These are phyloP conservation scores for Gonatopus flavifemur DNA, from an alignment of 1,140 invertebrate species.

Conservation along the genomic window DNA sequence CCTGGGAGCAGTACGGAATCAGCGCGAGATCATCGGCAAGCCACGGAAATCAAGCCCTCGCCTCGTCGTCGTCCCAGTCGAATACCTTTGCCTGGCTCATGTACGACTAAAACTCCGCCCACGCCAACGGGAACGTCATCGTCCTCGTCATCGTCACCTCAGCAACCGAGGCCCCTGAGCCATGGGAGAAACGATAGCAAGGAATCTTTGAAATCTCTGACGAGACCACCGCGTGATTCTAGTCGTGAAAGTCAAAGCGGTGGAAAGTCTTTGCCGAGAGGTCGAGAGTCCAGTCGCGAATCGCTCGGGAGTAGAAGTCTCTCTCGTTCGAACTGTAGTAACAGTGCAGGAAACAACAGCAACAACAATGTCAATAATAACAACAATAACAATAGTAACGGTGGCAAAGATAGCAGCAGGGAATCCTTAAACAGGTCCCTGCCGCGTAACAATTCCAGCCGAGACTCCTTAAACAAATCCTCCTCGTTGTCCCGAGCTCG, in stretches of 20 bases:
- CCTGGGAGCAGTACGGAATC: slow-evolving; percentile 66
- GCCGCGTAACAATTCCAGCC: slow-evolving; percentile 45
- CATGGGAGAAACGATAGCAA: slow-evolving; percentile 60
- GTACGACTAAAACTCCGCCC: slow-evolving; percentile 55
- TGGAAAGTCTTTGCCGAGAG: slow-evolving; percentile 30
- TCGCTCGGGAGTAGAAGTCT: slow-evolving; percentile 60
- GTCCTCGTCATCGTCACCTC: slow-evolving; percentile 55
- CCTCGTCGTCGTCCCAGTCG: slow-evolving; percentile 66
- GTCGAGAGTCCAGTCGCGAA: slow-evolving; percentile 59
- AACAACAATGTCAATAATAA: slow-evolving; percentile 53
- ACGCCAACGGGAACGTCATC: slow-evolving; percentile 60
- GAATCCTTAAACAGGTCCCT: slow-evolving; percentile 46
- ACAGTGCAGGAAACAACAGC: slow-evolving; percentile 38
- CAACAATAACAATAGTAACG: slow-evolving; percentile 26
- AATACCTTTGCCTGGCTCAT: slow-evolving; percentile 67
- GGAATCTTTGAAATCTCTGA: slow-evolving; percentile 62
- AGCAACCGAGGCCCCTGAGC: slow-evolving; percentile 59
- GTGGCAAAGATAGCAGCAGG: slow-evolving; percentile 34
- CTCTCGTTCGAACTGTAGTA: slow-evolving; percentile 59
- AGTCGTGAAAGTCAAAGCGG: slow-evolving; percentile 40
- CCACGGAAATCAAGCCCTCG: slow-evolving; percentile 52
- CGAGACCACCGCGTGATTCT: slow-evolving; percentile 37
- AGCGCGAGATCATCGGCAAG: slow-evolving; percentile 61
- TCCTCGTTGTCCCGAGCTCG: slow-evolving; percentile 44
- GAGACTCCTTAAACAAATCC: slow-evolving; percentile 47